A percentile compares a stretch with the other conserved stretches of the same genome.
Conservation (phyloP, 2,113 vertebrate species). For the Nibea coibor region DNA sequence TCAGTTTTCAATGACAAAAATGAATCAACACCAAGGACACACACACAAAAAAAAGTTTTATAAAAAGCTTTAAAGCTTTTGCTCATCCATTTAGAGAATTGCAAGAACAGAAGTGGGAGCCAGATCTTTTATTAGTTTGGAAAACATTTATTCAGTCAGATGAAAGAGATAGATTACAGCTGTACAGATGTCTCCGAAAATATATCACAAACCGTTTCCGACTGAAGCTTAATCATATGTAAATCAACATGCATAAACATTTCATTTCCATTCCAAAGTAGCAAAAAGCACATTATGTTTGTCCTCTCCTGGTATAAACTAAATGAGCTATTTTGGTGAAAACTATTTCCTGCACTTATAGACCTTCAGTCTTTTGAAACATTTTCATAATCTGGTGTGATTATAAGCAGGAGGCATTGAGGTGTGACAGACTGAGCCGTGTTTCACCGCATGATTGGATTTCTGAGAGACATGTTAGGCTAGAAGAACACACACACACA, state of each 20-base stretch:
- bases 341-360: background rate
- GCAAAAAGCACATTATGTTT: background rate
- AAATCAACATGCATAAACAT: background rate
- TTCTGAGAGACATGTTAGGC: slow-evolving; percentile 7
- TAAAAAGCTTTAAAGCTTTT: background rate
- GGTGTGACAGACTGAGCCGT: slow-evolving; percentile 21
- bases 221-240: background rate
- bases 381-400: slow-evolving; percentile 26
- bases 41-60: background rate
- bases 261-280: background rate
- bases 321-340: background rate
- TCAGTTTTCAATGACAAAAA: background rate
- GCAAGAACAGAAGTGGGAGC: background rate
- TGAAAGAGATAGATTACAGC: slow-evolving; percentile 8
- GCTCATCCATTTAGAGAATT: background rate
- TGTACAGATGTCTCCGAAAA: background rate
- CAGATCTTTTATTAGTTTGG: background rate
- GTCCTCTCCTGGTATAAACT: background rate
- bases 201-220: background rate
- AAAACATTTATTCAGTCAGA: slow-evolving; percentile 5
- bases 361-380: slow-evolving; percentile 24
- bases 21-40: background rate
- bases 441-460: slow-evolving; percentile 17
- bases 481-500: background rate
- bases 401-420: slow-evolving; percentile 12